Conservation (phyloP, 2,113 vertebrate species). For the Scolopax mira region DNA sequence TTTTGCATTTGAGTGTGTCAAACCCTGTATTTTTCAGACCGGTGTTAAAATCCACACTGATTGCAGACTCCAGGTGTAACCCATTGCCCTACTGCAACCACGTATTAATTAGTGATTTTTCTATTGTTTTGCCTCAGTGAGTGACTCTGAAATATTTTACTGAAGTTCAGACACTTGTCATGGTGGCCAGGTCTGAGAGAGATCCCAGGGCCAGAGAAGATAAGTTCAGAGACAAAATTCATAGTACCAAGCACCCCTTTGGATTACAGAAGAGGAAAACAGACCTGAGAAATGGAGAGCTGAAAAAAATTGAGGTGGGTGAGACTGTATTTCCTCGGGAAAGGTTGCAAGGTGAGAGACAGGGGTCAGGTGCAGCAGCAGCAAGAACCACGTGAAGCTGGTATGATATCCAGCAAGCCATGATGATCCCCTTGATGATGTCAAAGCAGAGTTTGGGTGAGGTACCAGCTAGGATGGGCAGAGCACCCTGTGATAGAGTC, state of each 20-base stretch:
- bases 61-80: not conserved
- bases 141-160: not conserved
- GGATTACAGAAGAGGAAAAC: not conserved
- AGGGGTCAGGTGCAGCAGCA: not conserved
- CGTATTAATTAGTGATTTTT: not conserved
- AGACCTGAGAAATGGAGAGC: not conserved
- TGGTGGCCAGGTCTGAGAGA: not conserved
- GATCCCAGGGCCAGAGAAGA: not conserved
- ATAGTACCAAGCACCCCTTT: not conserved
- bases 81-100: rapidly evolving
- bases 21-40: not conserved
- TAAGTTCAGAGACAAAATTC: not conserved
- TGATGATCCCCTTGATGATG: not conserved
- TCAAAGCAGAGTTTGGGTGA: not conserved
- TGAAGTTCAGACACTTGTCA: rapidly evolving
- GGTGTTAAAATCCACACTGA: not conserved
- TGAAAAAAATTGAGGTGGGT: not conserved
- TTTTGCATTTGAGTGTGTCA: not conserved
- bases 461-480: not conserved
- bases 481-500: not conserved
- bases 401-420: rapidly evolving
- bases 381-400: not conserved
- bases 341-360: not conserved
- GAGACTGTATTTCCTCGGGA: not conserved
- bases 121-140: not conserved